phyloP scores from a whole-genome alignment of 2,888 invertebrate genomes.

The Nomada lathburiana region DNA sequence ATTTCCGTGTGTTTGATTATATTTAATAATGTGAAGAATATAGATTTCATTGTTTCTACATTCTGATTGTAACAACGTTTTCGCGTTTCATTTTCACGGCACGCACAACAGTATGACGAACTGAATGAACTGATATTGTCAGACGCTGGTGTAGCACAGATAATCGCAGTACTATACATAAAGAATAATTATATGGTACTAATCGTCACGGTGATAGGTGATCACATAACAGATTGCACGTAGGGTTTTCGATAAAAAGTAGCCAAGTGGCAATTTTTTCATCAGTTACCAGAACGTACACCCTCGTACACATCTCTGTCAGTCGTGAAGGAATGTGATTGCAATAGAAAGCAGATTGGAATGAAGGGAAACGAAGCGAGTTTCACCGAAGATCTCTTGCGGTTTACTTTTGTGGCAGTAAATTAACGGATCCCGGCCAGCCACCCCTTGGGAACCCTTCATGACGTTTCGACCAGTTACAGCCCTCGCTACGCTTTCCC shows the following conservation, averaged over 20 bases:
- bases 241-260: too few species aligned
- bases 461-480: slow-evolving; percentile 68
- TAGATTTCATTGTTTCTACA: not conserved
- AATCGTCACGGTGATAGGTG: too few species aligned
- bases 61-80: too few species aligned
- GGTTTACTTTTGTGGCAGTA: slow-evolving; percentile 76
- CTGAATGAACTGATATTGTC: too few species aligned
- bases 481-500: slow-evolving; percentile 56
- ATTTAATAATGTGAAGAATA: too few species aligned
- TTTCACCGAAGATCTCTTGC: slow-evolving; percentile 67
- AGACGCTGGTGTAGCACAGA: too few species aligned
- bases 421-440: slow-evolving; percentile 76
- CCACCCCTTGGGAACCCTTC: slow-evolving; percentile 59
- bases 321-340: slow-evolving; percentile 18
- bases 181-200: too few species aligned
- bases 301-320: not conserved
- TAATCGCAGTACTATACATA: not conserved
- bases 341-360: slow-evolving; percentile 58
- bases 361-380: slow-evolving; percentile 46
- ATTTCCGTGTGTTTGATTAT: too few species aligned
- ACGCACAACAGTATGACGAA: too few species aligned
- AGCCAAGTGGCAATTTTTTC: not conserved
- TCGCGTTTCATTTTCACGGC: too few species aligned
- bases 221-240: too few species aligned
- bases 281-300: not conserved